Evolutionary conservation across 2,113 vertebrate genomes (phyloP).

Genomic region (Aegypius monachus): DNA sequence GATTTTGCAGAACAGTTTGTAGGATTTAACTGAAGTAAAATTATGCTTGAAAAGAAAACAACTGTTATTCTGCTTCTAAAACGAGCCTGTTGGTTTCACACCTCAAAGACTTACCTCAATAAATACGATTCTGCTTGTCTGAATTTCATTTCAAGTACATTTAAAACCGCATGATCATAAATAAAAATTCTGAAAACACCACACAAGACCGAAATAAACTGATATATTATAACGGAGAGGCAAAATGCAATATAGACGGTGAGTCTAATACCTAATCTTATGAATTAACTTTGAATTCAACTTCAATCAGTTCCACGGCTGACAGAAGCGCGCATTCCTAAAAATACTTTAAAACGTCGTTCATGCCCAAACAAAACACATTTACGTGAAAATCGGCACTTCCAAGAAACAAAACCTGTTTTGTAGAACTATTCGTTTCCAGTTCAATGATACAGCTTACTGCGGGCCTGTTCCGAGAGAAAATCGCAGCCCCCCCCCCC

Average conservation of each 20-base stretch:
- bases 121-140: neutral
- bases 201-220: neutral
- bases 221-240: neutral
- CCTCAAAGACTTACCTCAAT: neutral
- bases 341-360: neutral
- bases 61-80: neutral
- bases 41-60: neutral
- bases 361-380: neutral
- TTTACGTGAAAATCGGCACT: neutral
- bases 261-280: neutral
- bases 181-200: neutral
- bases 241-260: neutral
- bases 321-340: neutral
- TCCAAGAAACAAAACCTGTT: neutral
- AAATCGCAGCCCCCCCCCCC: neutral
- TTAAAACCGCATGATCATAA: neutral
- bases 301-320: neutral
- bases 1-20: neutral
- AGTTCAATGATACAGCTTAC: accelerated
- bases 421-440: neutral
- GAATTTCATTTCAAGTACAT: neutral
- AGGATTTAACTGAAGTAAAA: neutral
- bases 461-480: neutral
- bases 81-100: neutral
- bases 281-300: neutral